Conservation (phyloP, 2,797 vertebrate genomes). For the Lepilemur septentrionalis region DNA sequence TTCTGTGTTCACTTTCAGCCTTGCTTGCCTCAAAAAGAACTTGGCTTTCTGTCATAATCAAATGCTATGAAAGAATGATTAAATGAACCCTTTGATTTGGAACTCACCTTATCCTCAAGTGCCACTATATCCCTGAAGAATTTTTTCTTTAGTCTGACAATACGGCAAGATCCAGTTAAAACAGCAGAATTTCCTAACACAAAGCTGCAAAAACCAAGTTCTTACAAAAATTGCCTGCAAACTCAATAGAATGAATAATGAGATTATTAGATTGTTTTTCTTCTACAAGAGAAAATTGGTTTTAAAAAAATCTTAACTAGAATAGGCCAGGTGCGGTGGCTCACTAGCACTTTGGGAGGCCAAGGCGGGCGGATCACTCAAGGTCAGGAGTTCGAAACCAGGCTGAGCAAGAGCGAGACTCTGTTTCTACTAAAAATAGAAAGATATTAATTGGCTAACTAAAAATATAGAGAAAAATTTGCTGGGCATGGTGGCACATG, state of each 20-base stretch:
- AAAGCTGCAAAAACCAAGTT: slow-evolving; percentile 65
- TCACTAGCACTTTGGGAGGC: no score
- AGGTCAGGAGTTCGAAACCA: no score
- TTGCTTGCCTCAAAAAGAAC: slow-evolving; percentile 42
- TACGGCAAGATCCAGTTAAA: slow-evolving; percentile 33
- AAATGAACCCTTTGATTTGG: slow-evolving; percentile 58
- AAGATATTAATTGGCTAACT: no score
- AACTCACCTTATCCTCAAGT: slow-evolving; percentile 57
- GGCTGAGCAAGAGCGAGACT: no score
- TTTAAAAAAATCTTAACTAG: not conserved
- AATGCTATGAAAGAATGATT: slow-evolving; percentile 58
- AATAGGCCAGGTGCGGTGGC: no score
- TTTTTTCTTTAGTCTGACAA: slow-evolving; percentile 17
- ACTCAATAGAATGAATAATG: slow-evolving; percentile 40
- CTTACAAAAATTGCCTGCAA: slow-evolving; percentile 53
- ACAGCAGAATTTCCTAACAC: slow-evolving; percentile 50
- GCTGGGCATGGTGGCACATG: no score
- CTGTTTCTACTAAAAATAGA: no score
- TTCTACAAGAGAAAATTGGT: slow-evolving; percentile 46
- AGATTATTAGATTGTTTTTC: not conserved
- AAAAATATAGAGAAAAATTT: no score
- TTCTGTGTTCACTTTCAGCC: slow-evolving; percentile 28
- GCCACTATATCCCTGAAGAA: slow-evolving; percentile 26
- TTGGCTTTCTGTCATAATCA: slow-evolving; percentile 55
- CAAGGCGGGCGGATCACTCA: no score